Evolutionary conservation across 2,888 invertebrate genomes (phyloP).

Genomic region (Orchesella flavescens): DNA sequence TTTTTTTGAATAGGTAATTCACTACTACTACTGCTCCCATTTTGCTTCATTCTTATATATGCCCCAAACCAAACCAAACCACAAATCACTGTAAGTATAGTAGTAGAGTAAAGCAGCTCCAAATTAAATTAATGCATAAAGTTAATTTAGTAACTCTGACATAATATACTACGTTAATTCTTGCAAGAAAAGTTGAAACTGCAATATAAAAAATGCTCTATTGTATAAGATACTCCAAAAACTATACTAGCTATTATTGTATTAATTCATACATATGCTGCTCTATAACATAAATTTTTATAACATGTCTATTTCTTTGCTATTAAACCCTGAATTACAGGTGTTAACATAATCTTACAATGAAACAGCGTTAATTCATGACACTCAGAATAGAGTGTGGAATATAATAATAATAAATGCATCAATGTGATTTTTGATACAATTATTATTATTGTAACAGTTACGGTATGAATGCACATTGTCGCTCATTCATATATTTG

Average conservation of each 20-base stretch:
- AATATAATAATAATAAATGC: not conserved
- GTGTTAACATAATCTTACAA: not conserved
- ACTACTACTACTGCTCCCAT: not conserved
- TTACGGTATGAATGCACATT: not conserved
- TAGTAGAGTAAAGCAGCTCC: not conserved
- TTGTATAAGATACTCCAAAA: constrained; percentile 1
- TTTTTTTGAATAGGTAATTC: constrained; percentile 8
- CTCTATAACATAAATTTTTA: not conserved
- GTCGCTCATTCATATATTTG: not conserved
- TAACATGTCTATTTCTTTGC: constrained; percentile 3
- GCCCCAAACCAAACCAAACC: no score
- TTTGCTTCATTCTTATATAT: constrained; percentile 4
- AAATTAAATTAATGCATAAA: constrained; percentile 1
- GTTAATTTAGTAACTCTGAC: not conserved
- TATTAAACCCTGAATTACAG: not conserved
- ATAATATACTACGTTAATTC: not conserved
- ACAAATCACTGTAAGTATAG: not conserved
- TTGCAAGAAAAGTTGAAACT: not conserved
- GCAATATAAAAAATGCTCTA: not conserved
- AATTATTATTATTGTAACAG: not conserved
- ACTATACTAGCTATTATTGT: not conserved
- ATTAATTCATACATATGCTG: not conserved
- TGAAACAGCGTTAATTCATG: not conserved
- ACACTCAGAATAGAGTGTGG: not conserved
- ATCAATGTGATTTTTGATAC: constrained; percentile 21